phyloP scores from a whole-genome alignment of 2,113 vertebrate species.

The Ailurus styani region DNA sequence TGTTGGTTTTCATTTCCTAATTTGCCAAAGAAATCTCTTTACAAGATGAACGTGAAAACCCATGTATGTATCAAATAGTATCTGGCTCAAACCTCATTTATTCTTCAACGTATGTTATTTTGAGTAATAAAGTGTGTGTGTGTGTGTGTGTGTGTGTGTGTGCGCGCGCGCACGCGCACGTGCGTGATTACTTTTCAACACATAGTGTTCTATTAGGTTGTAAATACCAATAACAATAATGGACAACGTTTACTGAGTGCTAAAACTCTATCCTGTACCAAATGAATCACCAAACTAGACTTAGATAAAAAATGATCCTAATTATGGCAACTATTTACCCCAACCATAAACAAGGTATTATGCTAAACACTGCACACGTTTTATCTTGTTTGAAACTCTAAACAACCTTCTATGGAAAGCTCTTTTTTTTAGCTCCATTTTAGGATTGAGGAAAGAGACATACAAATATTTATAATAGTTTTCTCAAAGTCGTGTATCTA shows the following conservation, averaged over 20 bases:
- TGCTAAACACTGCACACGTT: background rate
- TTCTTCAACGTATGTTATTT: background rate
- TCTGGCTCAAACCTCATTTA: background rate
- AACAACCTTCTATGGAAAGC: background rate
- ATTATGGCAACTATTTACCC: background rate
- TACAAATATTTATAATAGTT: background rate
- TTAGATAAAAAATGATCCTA: background rate
- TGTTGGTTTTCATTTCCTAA: slow-evolving; percentile 28
- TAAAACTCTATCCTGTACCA: background rate
- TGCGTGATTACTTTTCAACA: background rate
- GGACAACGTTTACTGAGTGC: background rate
- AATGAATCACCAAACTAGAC: background rate
- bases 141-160: no score
- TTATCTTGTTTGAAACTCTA: background rate
- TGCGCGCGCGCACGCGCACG: no score
- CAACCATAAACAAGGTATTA: background rate
- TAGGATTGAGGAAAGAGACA: background rate
- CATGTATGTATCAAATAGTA: background rate
- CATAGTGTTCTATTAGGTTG: background rate
- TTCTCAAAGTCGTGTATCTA: background rate
- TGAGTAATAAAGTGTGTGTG: background rate
- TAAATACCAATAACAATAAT: background rate
- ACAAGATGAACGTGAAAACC: background rate
- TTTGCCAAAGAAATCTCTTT: background rate
- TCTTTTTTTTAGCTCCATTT: background rate